These are phyloP conservation scores for Trichonephila clavata DNA, from an alignment of 1,140 invertebrate species.

Conservation along the genomic window DNA sequence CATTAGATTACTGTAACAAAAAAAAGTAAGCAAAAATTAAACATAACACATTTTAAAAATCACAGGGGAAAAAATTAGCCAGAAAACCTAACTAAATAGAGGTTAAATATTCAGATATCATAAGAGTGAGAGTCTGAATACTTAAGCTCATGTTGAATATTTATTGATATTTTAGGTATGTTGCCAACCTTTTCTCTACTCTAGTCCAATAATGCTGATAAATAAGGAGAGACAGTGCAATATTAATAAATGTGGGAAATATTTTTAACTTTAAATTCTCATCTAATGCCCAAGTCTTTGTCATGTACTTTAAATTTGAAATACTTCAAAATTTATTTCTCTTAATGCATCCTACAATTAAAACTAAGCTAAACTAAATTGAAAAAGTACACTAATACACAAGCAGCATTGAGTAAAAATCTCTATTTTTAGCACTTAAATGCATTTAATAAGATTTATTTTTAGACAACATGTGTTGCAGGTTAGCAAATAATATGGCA, in stretches of 20 bases:
- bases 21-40: neutral
- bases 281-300: conserved; percentile 75
- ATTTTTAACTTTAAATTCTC: neutral
- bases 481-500: neutral
- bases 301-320: conserved; percentile 43
- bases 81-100: conserved; percentile 9
- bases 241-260: neutral
- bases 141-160: conserved; percentile 53
- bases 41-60: neutral
- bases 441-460: neutral
- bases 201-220: neutral
- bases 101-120: conserved; percentile 56
- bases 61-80: neutral
- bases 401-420: neutral
- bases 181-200: neutral
- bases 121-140: conserved; percentile 20
- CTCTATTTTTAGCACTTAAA: neutral
- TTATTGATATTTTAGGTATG: conserved; percentile 20
- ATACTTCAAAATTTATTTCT: neutral
- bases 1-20: neutral
- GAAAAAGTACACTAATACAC: neutral
- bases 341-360: neutral
- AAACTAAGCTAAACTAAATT: neutral
- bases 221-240: neutral
- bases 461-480: neutral